These are phyloP conservation scores for Gallinago media DNA, from an alignment of 2,113 vertebrate genomes.

Conservation along the genomic window DNA sequence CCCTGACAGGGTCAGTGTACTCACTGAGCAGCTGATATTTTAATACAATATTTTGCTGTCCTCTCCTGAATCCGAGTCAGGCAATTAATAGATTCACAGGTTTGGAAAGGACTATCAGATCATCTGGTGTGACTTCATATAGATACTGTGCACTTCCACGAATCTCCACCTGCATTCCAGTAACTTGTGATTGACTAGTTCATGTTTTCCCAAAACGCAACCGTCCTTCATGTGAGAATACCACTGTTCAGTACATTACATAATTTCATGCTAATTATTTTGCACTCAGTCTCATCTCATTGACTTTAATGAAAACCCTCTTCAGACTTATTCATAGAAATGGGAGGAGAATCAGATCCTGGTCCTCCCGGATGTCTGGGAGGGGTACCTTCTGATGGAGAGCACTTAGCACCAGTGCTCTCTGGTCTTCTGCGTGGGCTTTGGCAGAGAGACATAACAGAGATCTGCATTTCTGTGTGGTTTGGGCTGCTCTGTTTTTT, in stretches of 20 bases:
- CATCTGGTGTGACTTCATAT: neutral
- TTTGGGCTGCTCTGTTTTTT: neutral
- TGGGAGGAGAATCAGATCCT: neutral
- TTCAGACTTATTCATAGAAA: slow-evolving; percentile 18
- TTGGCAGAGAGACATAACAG: neutral
- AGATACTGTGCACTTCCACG: neutral
- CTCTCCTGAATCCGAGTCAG: neutral
- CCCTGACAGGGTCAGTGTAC: neutral
- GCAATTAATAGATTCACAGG: neutral
- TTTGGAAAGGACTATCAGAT: neutral
- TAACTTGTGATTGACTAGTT: neutral
- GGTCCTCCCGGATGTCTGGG: neutral
- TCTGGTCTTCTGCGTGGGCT: neutral
- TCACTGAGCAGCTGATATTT: neutral
- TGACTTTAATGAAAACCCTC: slow-evolving; percentile 41
- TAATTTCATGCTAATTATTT: slow-evolving; percentile 39
- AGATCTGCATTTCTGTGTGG: neutral
- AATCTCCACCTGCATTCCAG: neutral
- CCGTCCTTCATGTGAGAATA: neutral
- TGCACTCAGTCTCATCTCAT: neutral
- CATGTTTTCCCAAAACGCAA: neutral
- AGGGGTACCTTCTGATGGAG: neutral
- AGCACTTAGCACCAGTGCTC: neutral
- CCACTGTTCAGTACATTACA: neutral
- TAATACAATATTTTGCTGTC: neutral